These are phyloP conservation scores for Coranthus polyacanthus DNA, from an alignment of 2,797 vertebrate genomes.

Conservation along the genomic window DNA sequence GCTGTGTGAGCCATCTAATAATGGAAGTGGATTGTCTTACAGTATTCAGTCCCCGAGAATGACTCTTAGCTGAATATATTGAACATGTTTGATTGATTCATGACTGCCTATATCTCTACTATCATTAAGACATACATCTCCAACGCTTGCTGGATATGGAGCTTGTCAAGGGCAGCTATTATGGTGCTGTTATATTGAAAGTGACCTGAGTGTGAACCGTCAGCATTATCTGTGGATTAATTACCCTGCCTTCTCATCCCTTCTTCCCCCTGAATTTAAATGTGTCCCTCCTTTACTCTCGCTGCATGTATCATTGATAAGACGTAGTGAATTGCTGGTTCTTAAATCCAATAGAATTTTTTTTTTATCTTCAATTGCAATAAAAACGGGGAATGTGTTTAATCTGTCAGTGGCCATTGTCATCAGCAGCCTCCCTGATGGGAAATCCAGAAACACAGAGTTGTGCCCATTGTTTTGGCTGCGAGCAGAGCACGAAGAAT, in stretches of 20 bases:
- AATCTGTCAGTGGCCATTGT: slow-evolving; percentile 61
- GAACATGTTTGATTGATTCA: slow-evolving; percentile 69
- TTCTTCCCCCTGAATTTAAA: slow-evolving; percentile 46
- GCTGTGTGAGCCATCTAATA: slow-evolving; percentile 33
- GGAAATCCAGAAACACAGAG: slow-evolving; percentile 50
- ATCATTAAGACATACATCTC: slow-evolving; percentile 60
- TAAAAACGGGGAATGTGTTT: slow-evolving; percentile 53
- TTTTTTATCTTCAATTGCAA: slow-evolving; percentile 13
- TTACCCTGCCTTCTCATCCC: slow-evolving; percentile 50
- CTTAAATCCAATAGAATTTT: slow-evolving; percentile 17
- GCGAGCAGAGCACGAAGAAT: slow-evolving; percentile 31
- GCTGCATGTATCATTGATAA: slow-evolving; percentile 15
- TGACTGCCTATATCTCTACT: slow-evolving; percentile 58
- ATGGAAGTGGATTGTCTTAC: slow-evolving; percentile 53
- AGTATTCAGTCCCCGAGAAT: slow-evolving; percentile 34
- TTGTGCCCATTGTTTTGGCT: slow-evolving; percentile 62
- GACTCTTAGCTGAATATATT: slow-evolving; percentile 53
- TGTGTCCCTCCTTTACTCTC: slow-evolving; percentile 9
- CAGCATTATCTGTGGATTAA: slow-evolving; percentile 71
- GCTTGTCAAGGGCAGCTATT: slow-evolving; percentile 66
- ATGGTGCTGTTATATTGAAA: slow-evolving; percentile 50
- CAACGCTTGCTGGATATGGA: slow-evolving; percentile 45
- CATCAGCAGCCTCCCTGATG: slow-evolving; percentile 33
- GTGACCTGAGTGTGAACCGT: slow-evolving; percentile 69
- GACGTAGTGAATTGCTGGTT: slow-evolving; percentile 8